Evolutionary conservation across 1,140 invertebrate species (phyloP).

Genomic region (Rhyzopertha dominica): DNA sequence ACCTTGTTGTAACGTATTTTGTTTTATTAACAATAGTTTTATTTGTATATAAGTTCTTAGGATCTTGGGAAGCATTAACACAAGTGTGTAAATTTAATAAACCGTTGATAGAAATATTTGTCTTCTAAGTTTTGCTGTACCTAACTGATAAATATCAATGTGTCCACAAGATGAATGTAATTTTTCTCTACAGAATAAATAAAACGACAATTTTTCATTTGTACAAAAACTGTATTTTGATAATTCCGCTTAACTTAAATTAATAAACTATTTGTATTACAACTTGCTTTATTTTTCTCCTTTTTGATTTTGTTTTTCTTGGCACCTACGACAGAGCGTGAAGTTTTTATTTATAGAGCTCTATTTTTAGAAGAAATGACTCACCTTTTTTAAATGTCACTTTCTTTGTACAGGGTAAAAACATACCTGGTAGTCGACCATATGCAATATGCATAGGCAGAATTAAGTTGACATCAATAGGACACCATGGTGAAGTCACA

Average conservation of each 20-base stretch:
- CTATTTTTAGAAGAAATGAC: no score
- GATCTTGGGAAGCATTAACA: no score
- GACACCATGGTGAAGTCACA: conserved; percentile 30
- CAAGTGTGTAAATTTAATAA: no score
- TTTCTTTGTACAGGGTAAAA: conserved; percentile 23
- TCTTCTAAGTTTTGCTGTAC: conserved; percentile 2
- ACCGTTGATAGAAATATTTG: no score
- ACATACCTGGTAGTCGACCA: conserved; percentile 40
- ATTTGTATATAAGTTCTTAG: background rate
- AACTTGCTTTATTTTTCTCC: conserved; percentile 11
- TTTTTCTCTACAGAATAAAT: no score
- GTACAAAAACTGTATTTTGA: conserved; percentile 16
- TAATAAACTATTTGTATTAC: background rate
- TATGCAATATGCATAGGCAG: conserved; percentile 31
- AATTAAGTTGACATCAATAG: conserved; percentile 39
- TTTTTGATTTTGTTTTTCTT: conserved; percentile 6
- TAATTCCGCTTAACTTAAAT: conserved; percentile 5
- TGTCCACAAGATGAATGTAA: no score
- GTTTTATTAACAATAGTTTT: background rate
- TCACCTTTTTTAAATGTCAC: background rate
- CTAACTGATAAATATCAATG: no score
- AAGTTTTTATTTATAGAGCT: no score
- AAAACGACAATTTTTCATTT: conserved; percentile 11
- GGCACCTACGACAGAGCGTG: conserved; percentile 9
- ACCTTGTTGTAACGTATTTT: conserved; percentile 2